Percentiles rank a stretch among this genome's conserved stretches.
Evolutionary conservation across 2,797 vertebrate genomes (phyloP).

Genomic region (Melanitta fusca): DNA sequence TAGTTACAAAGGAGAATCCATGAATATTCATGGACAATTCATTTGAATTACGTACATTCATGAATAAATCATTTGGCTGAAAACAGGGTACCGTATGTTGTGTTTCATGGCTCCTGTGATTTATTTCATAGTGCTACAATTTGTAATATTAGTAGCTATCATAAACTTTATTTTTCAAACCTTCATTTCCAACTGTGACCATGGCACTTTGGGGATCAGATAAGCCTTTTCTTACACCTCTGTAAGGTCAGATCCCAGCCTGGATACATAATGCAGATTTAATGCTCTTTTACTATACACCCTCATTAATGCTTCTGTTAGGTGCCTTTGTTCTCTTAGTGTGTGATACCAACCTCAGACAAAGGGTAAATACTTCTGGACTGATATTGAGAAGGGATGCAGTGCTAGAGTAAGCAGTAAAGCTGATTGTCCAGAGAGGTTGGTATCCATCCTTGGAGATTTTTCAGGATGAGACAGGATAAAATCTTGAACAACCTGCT

Average conservation of each 20-base stretch:
- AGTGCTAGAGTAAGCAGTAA: neutral
- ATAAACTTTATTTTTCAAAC: constrained; percentile 74
- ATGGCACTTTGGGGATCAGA: constrained; percentile 44
- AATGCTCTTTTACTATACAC: neutral
- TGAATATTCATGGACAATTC: constrained; percentile 76
- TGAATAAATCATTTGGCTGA: constrained; percentile 77
- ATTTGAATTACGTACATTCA: constrained; percentile 69
- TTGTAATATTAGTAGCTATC: constrained; percentile 75
- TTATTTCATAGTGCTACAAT: constrained; percentile 66
- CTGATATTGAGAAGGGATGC: neutral
- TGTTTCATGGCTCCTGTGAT: constrained; percentile 67
- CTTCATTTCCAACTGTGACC: constrained; percentile 68
- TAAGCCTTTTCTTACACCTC: constrained; percentile 32
- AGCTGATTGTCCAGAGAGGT: neutral
- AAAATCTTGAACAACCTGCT: neutral
- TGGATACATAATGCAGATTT: constrained; percentile 38
- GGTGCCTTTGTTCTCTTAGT: constrained; percentile 32
- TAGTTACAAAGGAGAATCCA: constrained; percentile 60
- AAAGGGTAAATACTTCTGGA: neutral
- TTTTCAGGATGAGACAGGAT: neutral
- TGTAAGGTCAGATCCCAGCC: constrained; percentile 31
- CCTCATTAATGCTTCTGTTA: constrained; percentile 25
- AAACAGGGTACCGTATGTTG: constrained; percentile 69
- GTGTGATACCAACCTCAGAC: neutral
- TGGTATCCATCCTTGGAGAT: neutral